Conservation (phyloP, 2,888 invertebrate genomes). For the Cryptocheilus praepositus region DNA sequence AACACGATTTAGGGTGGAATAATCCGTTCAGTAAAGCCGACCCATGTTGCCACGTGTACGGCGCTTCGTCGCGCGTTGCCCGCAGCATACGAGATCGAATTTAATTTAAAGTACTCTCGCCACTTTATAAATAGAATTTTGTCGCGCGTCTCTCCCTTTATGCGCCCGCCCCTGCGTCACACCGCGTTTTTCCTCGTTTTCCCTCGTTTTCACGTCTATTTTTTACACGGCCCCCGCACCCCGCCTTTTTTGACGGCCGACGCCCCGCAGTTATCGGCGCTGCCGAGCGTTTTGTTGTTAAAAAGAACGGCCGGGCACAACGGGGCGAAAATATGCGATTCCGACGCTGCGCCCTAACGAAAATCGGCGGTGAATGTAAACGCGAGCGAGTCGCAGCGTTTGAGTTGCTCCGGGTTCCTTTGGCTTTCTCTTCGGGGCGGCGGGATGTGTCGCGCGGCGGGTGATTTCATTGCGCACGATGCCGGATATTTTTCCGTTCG, state of each 20-base stretch:
- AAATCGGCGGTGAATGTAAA: not conserved
- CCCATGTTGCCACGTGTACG: constrained; percentile 45
- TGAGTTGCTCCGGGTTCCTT: too few relatives aligned
- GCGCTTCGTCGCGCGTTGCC: constrained; percentile 12
- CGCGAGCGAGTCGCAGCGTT: not conserved
- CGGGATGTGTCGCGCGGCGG: not conserved
- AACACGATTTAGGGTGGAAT: constrained; percentile 61
- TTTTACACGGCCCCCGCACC: not conserved
- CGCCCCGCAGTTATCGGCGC: not conserved
- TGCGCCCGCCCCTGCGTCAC: not conserved
- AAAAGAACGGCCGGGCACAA: not conserved
- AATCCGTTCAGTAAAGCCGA: constrained; percentile 55
- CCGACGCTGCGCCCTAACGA: too few relatives aligned
- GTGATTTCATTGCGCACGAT: not conserved
- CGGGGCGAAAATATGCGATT: not conserved
- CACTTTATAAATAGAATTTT: constrained; percentile 49
- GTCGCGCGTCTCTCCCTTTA: constrained; percentile 17
- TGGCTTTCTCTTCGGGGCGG: not conserved
- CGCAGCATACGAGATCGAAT: constrained; percentile 42
- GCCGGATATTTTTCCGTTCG: constrained; percentile 2
- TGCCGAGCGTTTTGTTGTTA: not conserved
- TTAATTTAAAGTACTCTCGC: constrained; percentile 51
- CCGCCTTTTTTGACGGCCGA: not conserved
- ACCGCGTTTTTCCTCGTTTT: not conserved
- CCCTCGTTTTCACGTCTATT: not conserved